Base-by-base conservation (phyloP, 92 coral and sea anemone species). In the Paramuricea clavata region DNA sequence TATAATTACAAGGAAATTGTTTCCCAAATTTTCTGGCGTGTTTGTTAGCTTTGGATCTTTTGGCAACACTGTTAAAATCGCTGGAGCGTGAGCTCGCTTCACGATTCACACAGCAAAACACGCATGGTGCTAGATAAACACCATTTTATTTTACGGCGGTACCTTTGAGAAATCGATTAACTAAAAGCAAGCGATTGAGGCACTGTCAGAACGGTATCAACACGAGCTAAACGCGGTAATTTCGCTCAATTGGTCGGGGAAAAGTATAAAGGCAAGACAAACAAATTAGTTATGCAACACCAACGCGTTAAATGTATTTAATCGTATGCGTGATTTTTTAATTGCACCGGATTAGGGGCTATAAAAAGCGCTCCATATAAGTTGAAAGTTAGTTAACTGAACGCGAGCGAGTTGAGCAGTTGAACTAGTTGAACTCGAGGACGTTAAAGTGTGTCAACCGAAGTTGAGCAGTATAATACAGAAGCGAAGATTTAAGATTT, bases 191-290 rank as follows among this genome's bases (percentile, higher is more conserved):
- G 56, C 81, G 12, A 74, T 25, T 16, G 62, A 74, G 35, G 81
- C 59, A 25, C 81, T 74, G 81, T 43, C 81, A 74, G 81, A 44
- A 43, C 81, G 31, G 56, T 19, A 74, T 74, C 81, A 74, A 49
- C 56, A 41, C 56, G 17, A 27, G 35, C 8, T 12, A n/a, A 30
- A 19, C 67, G 41, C 26, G 43, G 82, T 23, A 56, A 49, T 50
- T 50, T n/a, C 64, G 49, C 82, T 23, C 82, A 49, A 49, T 49
- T 76, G 67, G 67, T 32, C 67, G 67, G 41, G 67, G 60, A 76
- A 50, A 13, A 19, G 35, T 36, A 41, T 62, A 39, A 49, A 52
- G 41, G 82, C 36, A 76, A 76, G 27, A 76, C 41, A 76, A 76
- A 76, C 82, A 76, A 76, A 76, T 76, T 76, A 76, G 47, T 13